These are phyloP conservation scores for Shargacucullia verbasci DNA, from an alignment of 2,888 invertebrate species.

Conservation along the genomic window DNA sequence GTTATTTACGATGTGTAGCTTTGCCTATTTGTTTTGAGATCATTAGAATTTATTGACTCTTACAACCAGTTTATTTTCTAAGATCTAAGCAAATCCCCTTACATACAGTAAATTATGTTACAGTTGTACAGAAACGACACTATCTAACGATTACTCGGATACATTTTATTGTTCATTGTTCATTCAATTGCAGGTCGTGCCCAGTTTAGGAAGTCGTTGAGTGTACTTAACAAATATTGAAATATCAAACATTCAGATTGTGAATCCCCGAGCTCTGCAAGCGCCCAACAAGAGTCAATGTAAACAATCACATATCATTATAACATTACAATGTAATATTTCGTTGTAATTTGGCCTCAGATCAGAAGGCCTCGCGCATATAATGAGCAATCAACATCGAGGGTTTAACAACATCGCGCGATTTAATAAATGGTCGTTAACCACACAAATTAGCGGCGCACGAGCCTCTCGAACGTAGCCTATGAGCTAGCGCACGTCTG, in stretches of 20 bases:
- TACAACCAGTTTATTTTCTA: background rate
- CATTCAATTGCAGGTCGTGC: background rate
- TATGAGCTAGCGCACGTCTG: background rate
- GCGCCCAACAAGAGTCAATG: constrained; percentile 16
- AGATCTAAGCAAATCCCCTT: background rate
- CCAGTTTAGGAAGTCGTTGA: constrained; percentile 5
- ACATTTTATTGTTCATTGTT: background rate
- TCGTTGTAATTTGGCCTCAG: background rate
- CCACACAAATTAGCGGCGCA: background rate
- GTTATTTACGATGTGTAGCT: constrained; percentile 5
- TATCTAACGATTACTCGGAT: too few species aligned
- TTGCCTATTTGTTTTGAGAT: constrained; percentile 3
- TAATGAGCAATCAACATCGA: too few species aligned
- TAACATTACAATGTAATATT: too few species aligned
- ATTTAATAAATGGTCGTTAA: background rate
- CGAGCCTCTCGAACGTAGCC: background rate
- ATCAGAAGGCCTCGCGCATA: background rate
- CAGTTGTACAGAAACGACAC: too few species aligned
- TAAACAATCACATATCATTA: background rate
- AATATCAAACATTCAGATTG: constrained; percentile 8
- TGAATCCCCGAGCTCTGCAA: constrained; percentile 33
- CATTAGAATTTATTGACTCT: background rate
- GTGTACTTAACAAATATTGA: constrained; percentile 19
- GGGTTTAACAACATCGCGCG: background rate
- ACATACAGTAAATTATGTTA: too few species aligned